phyloP scores from a whole-genome alignment of 1,140 invertebrate species.

The Calliopsis andreniformis region DNA sequence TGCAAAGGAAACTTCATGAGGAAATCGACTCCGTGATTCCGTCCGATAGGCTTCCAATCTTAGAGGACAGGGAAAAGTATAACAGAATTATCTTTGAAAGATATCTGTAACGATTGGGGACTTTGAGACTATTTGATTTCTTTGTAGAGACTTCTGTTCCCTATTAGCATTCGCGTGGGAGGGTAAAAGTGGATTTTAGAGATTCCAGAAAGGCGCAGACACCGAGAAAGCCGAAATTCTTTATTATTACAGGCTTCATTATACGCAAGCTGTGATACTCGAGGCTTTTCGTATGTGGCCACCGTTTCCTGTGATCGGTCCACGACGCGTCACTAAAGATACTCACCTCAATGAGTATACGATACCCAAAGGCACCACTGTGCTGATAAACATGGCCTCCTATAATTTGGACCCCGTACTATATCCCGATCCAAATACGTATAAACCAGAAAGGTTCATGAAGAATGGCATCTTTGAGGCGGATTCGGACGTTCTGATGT shows the following conservation, averaged over 20 bases:
- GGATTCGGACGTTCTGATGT: constrained; percentile 83
- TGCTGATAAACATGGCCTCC: constrained; percentile 85
- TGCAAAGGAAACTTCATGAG: constrained; percentile 85
- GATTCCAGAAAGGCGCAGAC: neutral
- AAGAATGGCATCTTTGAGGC: constrained; percentile 71
- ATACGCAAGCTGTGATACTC: constrained; percentile 85
- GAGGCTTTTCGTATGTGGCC: constrained; percentile 85
- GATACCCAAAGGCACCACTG: constrained; percentile 85
- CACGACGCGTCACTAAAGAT: constrained; percentile 84
- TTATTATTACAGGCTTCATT: constrained; percentile 81
- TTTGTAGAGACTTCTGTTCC: too few relatives aligned
- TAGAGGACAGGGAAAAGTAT: constrained; percentile 78
- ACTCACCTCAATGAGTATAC: constrained; percentile 84
- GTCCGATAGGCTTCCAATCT: constrained; percentile 69
- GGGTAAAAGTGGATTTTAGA: neutral
- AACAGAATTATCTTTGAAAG: too few relatives aligned
- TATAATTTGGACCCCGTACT: constrained; percentile 84
- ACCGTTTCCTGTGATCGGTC: constrained; percentile 86
- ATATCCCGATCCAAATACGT: constrained; percentile 86
- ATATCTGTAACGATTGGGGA: too few relatives aligned
- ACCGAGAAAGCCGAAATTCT: constrained; percentile 7
- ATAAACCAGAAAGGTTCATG: constrained; percentile 88
- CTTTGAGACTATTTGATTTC: too few relatives aligned
- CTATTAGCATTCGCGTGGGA: too few relatives aligned
- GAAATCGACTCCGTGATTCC: constrained; percentile 85